phyloP scores from a whole-genome alignment of 2,797 vertebrate species.

The Parambassis ranga region DNA sequence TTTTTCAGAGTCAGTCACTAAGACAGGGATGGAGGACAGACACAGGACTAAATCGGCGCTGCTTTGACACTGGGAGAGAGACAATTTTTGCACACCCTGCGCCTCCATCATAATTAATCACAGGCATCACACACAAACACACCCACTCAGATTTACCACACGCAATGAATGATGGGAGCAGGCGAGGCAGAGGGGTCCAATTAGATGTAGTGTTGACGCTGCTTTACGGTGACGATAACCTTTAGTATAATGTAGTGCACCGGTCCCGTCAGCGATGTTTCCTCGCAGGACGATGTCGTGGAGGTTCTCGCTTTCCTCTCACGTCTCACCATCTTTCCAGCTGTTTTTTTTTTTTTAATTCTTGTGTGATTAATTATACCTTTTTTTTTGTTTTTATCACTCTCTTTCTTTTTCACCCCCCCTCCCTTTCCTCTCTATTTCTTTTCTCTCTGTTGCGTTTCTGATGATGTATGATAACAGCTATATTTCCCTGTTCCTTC shows the following conservation, averaged over 20 bases:
- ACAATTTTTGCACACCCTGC: constrained; percentile 33
- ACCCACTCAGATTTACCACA: constrained; percentile 56
- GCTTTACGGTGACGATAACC: constrained; percentile 79
- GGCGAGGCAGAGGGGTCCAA: constrained; percentile 71
- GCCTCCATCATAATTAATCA: constrained; percentile 77
- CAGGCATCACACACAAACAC: constrained; percentile 35
- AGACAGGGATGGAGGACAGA: constrained; percentile 4
- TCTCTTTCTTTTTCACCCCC: constrained; percentile 28
- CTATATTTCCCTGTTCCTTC: constrained; percentile 72
- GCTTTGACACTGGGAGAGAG: constrained; percentile 63
- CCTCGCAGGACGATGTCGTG: constrained; percentile 64
- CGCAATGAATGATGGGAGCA: constrained; percentile 74
- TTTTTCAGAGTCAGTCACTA: constrained; percentile 20
- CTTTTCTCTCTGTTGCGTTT: constrained; percentile 63
- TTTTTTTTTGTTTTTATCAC: constrained; percentile 66
- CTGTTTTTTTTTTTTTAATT: constrained; percentile 34
- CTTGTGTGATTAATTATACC: constrained; percentile 74
- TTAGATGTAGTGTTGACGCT: constrained; percentile 79
- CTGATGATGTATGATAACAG: constrained; percentile 79
- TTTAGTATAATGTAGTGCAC: constrained; percentile 78
- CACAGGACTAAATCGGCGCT: constrained; percentile 57
- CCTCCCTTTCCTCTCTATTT: neutral
- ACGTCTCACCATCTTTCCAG: constrained; percentile 63
- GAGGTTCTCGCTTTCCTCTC: constrained; percentile 70
- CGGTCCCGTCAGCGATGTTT: constrained; percentile 66